These are phyloP conservation scores for Urocynchramus pylzowi DNA, from an alignment of 2,113 vertebrate species.

Conservation along the genomic window DNA sequence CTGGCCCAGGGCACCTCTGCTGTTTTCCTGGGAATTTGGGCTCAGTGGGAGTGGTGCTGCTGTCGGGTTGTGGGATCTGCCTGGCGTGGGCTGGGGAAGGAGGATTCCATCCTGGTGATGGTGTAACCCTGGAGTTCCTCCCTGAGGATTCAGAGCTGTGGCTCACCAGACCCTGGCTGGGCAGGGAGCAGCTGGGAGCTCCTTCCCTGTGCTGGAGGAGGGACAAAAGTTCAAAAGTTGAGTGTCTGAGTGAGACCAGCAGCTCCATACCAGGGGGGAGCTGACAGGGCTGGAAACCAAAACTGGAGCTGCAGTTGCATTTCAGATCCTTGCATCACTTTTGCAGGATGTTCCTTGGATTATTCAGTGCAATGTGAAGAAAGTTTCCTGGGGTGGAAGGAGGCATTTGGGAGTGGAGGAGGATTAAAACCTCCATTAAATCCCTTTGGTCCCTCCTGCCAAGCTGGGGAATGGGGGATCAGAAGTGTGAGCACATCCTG, in stretches of 20 bases:
- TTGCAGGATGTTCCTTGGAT: neutral
- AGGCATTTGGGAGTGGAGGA: neutral
- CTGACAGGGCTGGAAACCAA: neutral
- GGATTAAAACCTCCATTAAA: neutral
- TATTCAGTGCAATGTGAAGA: neutral
- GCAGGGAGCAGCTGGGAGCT: neutral
- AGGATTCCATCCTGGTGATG: neutral
- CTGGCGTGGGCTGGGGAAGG: neutral
- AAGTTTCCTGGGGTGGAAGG: neutral
- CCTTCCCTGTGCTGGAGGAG: neutral
- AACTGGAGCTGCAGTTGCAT: neutral
- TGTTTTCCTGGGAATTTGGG: neutral
- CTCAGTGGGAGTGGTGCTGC: rapidly evolving
- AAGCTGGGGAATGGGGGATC: rapidly evolving
- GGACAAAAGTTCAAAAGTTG: neutral
- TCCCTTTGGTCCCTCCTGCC: neutral
- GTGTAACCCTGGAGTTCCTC: neutral
- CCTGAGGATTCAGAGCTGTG: neutral
- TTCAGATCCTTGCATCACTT: neutral
- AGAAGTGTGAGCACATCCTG: neutral
- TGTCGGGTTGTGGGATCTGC: neutral
- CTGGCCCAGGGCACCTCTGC: neutral
- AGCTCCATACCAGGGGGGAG: neutral
- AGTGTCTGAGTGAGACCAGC: neutral
- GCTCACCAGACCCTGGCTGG: neutral